Conservation (phyloP, 2,113 vertebrate genomes). For the Ranitomeya imitator region DNA sequence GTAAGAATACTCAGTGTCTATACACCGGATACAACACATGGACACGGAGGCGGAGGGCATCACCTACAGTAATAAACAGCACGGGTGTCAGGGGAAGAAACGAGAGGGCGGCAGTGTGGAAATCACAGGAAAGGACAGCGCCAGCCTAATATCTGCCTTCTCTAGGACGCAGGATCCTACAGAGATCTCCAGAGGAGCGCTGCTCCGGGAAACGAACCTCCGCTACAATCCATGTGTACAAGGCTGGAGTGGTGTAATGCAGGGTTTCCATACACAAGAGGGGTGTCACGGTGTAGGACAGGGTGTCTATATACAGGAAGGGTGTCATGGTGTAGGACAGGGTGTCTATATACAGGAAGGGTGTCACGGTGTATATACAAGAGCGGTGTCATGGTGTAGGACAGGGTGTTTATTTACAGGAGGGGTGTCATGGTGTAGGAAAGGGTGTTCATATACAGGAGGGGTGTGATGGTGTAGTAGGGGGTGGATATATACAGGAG, state of each 20-base stretch:
- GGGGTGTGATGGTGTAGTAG: background rate
- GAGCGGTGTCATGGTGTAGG: no score
- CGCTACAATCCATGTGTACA: background rate
- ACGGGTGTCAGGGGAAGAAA: conserved; percentile 26
- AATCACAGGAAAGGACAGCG: conserved; percentile 6
- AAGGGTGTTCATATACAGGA: no score
- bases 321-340: no score
- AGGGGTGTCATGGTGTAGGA: no score
- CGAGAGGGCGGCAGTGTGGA: conserved; percentile 29
- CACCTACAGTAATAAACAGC: conserved; percentile 15
- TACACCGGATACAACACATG: conserved; percentile 21
- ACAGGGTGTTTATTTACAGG: no score
- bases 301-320: no score
- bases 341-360: no score
- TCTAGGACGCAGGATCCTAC: background rate
- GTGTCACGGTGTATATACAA: no score
- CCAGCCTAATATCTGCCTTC: conserved; percentile 9
- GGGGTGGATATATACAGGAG: no score
- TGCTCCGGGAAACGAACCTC: background rate
- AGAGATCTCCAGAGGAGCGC: background rate
- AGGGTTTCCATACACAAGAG: background rate
- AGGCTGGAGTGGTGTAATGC: background rate
- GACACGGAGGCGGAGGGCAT: conserved; percentile 5
- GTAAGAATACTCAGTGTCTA: background rate
- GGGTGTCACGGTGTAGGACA: no score